Evolutionary conservation across 2,797 vertebrate species (phyloP), one percentile per base, ranked within the genome.

Genomic region (Hippoglossus hippoglossus): DNA sequence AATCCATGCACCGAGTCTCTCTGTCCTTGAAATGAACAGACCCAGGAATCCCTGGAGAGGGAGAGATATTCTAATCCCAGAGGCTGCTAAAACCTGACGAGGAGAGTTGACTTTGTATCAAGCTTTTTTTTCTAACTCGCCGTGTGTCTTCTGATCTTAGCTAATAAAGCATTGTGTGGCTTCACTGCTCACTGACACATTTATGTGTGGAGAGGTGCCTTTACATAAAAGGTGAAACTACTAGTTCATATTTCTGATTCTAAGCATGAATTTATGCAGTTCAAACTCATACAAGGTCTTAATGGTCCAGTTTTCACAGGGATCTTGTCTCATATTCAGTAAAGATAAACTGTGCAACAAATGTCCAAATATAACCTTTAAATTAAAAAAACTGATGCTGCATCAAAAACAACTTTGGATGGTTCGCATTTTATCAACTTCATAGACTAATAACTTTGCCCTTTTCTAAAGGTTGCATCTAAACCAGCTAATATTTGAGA

Each of bases 21-120:
- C 85, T 89, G 92, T 91, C 90, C 90, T 92, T 92, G 82, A 91
- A 88, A 80, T 81, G 74, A 86, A 86, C 79, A 84, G 80, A 80
- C 58, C 55, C 62, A 73, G 71, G 79, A 79, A 72, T 91, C 88
- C 65, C 76, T 25, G 63, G 68, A 86, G 88, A 90, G 67, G 59
- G 25, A 68, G 59, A 83, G 59, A 81, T 79, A 83, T 86, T 87
- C 64, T 89, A 89, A 93, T 91, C 84, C 83, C 11, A n/a, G 44
- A 66, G 67, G 41, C 77, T 59, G 74, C 60, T 58, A 54, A 71
- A 79, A 81, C 75, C 79, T 50, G 44, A 36, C 50, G 62, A 81
- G 67, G 21, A 66, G 79, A 88, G 75, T 82, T 75, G 77, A 67
- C 71, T 80, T 71, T 44, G 31, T 54, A 57, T 81, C 34, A 53